Conservation (phyloP, 2,888 invertebrate genomes). For the Melinaea marsaeus region DNA sequence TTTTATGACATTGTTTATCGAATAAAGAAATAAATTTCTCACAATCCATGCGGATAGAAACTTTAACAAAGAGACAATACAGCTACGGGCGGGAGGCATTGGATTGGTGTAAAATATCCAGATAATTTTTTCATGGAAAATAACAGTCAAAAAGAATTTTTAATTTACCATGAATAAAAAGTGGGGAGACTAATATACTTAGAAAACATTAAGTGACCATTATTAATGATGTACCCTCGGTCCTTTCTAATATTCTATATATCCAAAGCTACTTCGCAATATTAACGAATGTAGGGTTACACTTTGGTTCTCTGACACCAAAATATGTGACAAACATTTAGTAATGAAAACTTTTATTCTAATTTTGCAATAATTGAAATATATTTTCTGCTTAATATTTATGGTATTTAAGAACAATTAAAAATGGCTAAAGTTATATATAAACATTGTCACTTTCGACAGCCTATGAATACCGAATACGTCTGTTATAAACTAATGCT, state of each 20-base stretch:
- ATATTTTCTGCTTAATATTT: no score
- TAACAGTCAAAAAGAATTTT: neutral
- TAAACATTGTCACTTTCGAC: no score
- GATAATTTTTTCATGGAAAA: neutral
- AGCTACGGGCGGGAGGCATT: neutral
- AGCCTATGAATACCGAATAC: no score
- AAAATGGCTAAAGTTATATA: no score
- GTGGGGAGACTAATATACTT: neutral
- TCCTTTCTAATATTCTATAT: constrained; percentile 22
- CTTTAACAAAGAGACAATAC: neutral
- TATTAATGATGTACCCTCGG: constrained; percentile 5
- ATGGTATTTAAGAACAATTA: no score
- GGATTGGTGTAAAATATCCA: neutral
- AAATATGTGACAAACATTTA: neutral
- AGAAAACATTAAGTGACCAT: neutral
- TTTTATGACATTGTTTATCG: neutral
- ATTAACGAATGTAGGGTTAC: neutral
- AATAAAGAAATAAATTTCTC: neutral
- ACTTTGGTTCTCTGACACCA: neutral
- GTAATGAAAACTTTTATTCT: neutral
- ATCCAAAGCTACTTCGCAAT: constrained; percentile 22
- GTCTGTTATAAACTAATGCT: no score
- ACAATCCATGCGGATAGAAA: neutral
- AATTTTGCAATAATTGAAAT: no score
- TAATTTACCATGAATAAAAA: neutral